These are phyloP conservation scores for Mantis religiosa DNA, from an alignment of 2,888 invertebrate genomes.

Conservation along the genomic window DNA sequence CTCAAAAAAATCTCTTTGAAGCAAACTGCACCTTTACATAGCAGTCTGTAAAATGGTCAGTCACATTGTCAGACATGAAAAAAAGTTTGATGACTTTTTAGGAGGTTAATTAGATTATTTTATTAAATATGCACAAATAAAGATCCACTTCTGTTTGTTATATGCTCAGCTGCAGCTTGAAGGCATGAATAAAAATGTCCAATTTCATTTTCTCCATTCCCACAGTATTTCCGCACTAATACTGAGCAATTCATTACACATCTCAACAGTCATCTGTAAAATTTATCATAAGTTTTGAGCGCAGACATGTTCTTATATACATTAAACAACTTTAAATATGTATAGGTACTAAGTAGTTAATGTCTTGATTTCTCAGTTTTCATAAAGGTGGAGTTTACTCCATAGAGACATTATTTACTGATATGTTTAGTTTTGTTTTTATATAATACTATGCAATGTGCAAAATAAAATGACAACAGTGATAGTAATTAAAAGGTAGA, in stretches of 20 bases:
- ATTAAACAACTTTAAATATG: not conserved
- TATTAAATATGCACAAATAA: slow-evolving; percentile 12
- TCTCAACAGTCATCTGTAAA: not conserved
- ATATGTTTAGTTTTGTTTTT: slow-evolving; percentile 18
- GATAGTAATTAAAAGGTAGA: slow-evolving; percentile 25
- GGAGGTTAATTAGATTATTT: slow-evolving; percentile 21
- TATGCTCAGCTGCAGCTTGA: not conserved
- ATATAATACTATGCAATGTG: slow-evolving; percentile 19
- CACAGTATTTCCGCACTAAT: not conserved
- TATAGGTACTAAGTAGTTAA: not conserved
- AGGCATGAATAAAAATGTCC: not conserved
- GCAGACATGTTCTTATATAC: not conserved
- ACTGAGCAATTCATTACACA: not conserved
- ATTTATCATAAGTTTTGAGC: not conserved
- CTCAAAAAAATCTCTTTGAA: slow-evolving; percentile 39
- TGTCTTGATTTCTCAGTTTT: slow-evolving; percentile 1
- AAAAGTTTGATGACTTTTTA: slow-evolving; percentile 13
- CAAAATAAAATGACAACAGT: slow-evolving; percentile 26
- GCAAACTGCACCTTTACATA: slow-evolving; percentile 51
- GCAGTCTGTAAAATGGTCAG: slow-evolving; percentile 29
- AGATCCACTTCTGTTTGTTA: not conserved
- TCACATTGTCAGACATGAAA: slow-evolving; percentile 24
- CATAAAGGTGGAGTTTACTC: slow-evolving; percentile 51
- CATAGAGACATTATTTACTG: slow-evolving; percentile 38
- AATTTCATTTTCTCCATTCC: not conserved